A percentile compares a stretch with the other conserved stretches of the same genome.
Conservation (phyloP, 2,113 vertebrate genomes). For the Hyla sarda region DNA sequence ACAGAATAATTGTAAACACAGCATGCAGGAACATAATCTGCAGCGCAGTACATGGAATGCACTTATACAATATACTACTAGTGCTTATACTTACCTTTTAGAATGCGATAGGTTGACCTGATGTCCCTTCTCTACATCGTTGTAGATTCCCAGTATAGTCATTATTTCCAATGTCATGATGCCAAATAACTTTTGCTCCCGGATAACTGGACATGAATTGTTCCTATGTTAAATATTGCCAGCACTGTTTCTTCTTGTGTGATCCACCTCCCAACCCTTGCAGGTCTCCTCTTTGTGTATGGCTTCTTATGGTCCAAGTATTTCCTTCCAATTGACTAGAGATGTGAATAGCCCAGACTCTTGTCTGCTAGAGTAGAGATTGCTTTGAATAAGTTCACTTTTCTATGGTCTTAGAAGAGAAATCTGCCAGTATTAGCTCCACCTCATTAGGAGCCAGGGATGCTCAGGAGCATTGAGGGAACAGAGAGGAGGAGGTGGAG, state of each 20-base stretch:
- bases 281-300: neutral
- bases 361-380: conserved; percentile 2
- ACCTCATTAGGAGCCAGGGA: conserved; percentile 21
- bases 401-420: conserved; percentile 30
- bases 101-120: neutral
- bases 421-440: conserved; percentile 44
- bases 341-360: neutral
- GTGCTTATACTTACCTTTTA: conserved; percentile 35
- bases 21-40: neutral
- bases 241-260: neutral
- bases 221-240: neutral
- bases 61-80: neutral
- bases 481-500: conserved; percentile 13
- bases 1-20: neutral
- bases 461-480: neutral
- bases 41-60: neutral
- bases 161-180: conserved; percentile 32
- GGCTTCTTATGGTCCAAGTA: neutral
- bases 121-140: neutral
- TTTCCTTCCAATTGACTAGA: conserved; percentile 6
- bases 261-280: neutral
- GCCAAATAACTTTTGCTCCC: conserved; percentile 40
- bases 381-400: conserved; percentile 57
- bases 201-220: neutral
- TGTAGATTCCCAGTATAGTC: neutral